phyloP scores from a whole-genome alignment of 2,113 vertebrate genomes.

The Potamarius usumacintae region DNA sequence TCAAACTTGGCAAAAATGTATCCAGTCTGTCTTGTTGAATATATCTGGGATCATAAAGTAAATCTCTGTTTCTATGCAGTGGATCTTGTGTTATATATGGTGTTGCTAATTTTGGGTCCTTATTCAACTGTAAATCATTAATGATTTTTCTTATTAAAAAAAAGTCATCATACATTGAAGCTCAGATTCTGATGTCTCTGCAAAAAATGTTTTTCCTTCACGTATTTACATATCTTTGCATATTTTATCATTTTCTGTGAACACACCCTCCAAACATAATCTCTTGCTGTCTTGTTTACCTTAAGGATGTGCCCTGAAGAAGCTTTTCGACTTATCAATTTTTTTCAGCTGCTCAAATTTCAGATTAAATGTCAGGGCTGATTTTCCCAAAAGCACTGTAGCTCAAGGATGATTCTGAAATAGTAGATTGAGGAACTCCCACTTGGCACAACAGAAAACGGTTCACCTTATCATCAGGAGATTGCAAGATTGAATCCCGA shows the following conservation, averaged over 20 bases:
- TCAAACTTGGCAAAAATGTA: background rate
- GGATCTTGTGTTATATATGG: background rate
- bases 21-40: background rate
- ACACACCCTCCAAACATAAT: background rate
- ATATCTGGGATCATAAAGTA: background rate
- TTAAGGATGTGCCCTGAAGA: background rate
- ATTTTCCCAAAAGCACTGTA: background rate
- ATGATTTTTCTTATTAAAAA: background rate
- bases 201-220: background rate
- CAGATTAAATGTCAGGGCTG: background rate
- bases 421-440: background rate
- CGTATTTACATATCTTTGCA: background rate
- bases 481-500: background rate
- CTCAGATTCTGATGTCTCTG: background rate
- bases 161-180: background rate
- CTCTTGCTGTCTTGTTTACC: background rate
- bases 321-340: background rate
- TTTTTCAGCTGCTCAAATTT: background rate
- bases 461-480: background rate
- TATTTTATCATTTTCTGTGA: constrained; percentile 6
- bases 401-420: background rate
- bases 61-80: background rate
- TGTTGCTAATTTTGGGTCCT: background rate
- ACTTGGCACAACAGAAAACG: background rate
- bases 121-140: background rate